Evolutionary conservation across 2,888 invertebrate species (phyloP), one percentile per base, ranked within the genome.

Genomic region (Netelia inedita): DNA sequence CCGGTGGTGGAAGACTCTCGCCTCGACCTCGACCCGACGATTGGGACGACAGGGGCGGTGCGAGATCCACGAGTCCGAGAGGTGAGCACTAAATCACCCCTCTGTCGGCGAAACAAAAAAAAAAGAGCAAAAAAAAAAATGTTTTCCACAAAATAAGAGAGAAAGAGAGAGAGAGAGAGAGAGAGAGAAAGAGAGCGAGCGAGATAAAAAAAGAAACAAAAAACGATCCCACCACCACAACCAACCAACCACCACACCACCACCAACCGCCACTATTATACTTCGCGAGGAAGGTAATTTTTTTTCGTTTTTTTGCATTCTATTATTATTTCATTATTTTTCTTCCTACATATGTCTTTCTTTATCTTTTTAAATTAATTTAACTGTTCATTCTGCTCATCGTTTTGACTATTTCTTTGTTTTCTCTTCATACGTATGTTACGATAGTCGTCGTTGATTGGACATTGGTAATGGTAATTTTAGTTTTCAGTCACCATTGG

Each of bases 21-120:
- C 91, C 91, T 78, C 89, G 91, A 75, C 92, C 91, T 88, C 92
- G 92, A 89, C 89, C 90, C 87, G 91, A 93, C 88, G 90, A 92
- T 75, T 85, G 86, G 83, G 86, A 86, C 72, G 91, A 90, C 87
- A 93, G 93, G 92, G 93, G 91, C 89, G 92, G 92, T 87, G 91
- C 92, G 84, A 92, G 93, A 89, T 93, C 93, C 84, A 93, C 91
- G 88, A 93, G 93, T 90, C 93, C 93, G 91, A 93, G 93, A 93
- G 93, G 93, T 93, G 93, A 93, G 93, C 93, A 93, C 92, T 93
- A 93, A 93, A 90, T 88, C 88, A 65, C 85, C 79, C 86, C 86
- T 87, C 82, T 79, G 82, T 85, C 68, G 65, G 84, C 81, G 79
- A 82, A 57, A 81, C 74, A 85, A 71, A 72, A 73, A 80, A 63